Evolutionary conservation across 1,140 invertebrate genomes (phyloP), one percentile per base, ranked within the genome.

Genomic region (Planococcus citri): DNA sequence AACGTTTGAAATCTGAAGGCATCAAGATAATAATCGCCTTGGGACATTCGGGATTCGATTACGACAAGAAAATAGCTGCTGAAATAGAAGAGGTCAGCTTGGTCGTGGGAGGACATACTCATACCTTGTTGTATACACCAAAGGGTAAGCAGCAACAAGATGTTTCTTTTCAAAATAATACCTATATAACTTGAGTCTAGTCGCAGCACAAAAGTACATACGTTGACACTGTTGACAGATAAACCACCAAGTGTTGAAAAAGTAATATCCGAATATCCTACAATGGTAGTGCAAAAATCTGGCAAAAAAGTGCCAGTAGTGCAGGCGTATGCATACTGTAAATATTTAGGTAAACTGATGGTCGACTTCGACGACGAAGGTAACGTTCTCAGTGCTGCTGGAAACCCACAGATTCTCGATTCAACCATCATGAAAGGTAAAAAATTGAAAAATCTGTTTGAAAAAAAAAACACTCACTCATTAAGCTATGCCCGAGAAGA

Each of bases 291-390:
- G 1, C 89, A 94, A 0, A 29, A 76, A 0, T 86, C 81, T 68
- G 88, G 89, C 0, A 86, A 86, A 75, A 82, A 82, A 70, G 89
- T 89, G 0, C 88, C 91, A 0, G 91, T 93, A 1, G 92, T 95
- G 0, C 94, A 96, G 79, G 92, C 91, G 1, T 95, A 90, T 75
- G 90, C 91, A 0, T 94, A 89, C 75, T 94, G 92, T 0, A 95
- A 96, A 79, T 96, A 95, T 77, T 78, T 96, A 24, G 94, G 94
- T 0, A 84, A 87, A 75, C 76, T 96, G 2, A 82, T 86, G 29
- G 72, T 91, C 0, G 78, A 82, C 25, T 94, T 95, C 75, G 83
- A 95, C 78, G 75, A 78, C 0, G 73, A 84, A 1, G 92, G 92
- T 20, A 87, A 92, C 76, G 78, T 95, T 1, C 77, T 80, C 0